Percentiles rank a stretch among this genome's conserved stretches.
phyloP scores from a whole-genome alignment of 2,888 invertebrate genomes.

The Buathra laborator region DNA sequence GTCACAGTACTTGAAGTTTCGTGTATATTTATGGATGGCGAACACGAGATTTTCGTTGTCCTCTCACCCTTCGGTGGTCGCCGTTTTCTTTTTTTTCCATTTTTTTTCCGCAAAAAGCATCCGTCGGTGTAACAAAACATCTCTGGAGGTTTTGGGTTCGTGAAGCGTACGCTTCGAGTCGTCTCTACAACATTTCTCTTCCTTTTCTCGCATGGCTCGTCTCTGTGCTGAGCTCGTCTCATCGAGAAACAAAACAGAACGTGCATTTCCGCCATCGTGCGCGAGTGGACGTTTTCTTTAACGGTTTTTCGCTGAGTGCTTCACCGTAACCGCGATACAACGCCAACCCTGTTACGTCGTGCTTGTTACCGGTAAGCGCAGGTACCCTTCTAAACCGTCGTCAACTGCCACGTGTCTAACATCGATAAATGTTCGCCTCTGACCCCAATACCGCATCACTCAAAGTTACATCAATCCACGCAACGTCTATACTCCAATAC shows the following conservation, averaged over 20 bases:
- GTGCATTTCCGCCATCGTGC: conserved; percentile 1
- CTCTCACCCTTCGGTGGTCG: no score
- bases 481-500: neutral
- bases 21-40: neutral
- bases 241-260: neutral
- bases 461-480: neutral
- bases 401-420: conserved; percentile 3
- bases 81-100: no score
- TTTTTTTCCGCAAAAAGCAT: no score
- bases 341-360: conserved; percentile 6
- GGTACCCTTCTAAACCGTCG: neutral
- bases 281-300: conserved; percentile 9
- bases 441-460: neutral
- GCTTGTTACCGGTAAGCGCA: neutral
- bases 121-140: no score
- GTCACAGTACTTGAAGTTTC: no score
- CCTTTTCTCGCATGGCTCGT: neutral
- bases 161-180: neutral
- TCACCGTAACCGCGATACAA: neutral
- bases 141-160: neutral
- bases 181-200: neutral
- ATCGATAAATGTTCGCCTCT: conserved; percentile 8
- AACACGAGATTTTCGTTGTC: no score
- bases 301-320: conserved; percentile 9
- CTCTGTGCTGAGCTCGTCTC: neutral